Conservation (phyloP, 2,797 vertebrate genomes). For the Phrynocephalus guinanensis region DNA sequence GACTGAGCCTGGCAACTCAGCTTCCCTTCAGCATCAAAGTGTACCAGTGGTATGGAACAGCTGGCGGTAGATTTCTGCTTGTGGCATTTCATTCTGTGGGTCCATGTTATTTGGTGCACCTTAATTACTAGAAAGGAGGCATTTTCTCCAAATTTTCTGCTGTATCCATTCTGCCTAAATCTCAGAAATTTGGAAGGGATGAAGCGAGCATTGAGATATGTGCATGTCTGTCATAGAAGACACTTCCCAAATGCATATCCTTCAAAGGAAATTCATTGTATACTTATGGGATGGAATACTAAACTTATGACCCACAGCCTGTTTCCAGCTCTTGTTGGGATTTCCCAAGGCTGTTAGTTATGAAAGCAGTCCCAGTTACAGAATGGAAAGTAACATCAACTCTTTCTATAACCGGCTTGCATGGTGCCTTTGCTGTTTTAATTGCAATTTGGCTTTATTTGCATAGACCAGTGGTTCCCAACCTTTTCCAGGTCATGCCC, state of each 20-base stretch:
- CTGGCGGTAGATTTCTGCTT: slow-evolving; percentile 74
- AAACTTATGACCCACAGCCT: not conserved
- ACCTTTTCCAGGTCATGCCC: too few species aligned
- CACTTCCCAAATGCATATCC: not conserved
- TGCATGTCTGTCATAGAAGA: not conserved
- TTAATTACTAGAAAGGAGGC: not conserved
- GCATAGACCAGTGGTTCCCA: not conserved
- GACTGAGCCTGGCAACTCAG: slow-evolving; percentile 79
- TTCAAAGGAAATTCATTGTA: not conserved
- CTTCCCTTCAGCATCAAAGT: slow-evolving; percentile 79
- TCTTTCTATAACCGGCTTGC: too few species aligned
- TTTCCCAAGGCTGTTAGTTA: too few species aligned
- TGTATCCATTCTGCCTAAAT: not conserved
- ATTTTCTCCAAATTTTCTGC: not conserved
- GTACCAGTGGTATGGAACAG: slow-evolving; percentile 66
- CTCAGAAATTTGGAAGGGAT: not conserved
- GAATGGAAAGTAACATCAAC: not conserved
- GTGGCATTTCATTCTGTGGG: slow-evolving; percentile 43
- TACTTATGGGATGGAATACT: not conserved
- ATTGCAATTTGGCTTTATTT: not conserved
- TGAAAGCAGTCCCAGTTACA: not conserved
- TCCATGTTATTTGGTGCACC: not conserved
- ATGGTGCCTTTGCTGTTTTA: not conserved
- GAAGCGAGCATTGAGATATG: not conserved
- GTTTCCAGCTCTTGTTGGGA: not conserved